Evolutionary conservation across 2,888 invertebrate species (phyloP), one percentile per base, ranked within the genome.

Genomic region (Azorinus chamasolen): DNA sequence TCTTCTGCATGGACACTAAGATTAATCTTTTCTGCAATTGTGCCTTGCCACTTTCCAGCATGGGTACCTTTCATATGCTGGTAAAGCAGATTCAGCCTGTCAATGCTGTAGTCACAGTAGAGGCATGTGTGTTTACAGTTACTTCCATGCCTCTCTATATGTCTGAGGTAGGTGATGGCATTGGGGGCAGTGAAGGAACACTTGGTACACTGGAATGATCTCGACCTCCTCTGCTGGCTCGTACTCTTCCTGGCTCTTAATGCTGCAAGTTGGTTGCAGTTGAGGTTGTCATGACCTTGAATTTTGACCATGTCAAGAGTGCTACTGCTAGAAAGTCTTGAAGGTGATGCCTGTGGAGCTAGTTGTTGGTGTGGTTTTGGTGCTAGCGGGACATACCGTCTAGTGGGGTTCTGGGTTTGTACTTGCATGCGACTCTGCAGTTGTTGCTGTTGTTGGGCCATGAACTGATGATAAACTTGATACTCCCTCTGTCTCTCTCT

Each of bases 51-150:
- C 62, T 86, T 78, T 54, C 82, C 79, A 0, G 84, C 83, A 63
- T 89, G 89, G 1, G 88, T 87, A 45, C 87, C 88, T 54, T 88
- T 89, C 90, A 91, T 90, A 81, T 91, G 91, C 70, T 90, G 89
- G 51, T 89, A 88, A 0, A 91, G 83, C 5, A 90, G 85, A 63
- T 89, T 86, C 63, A 89, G 83, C 27, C 89, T 79, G 58, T 91
- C 89, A 25, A 90, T 88, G 63, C 91, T 91, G 84, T 91, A 92
- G 73, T 91, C 90, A 81, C 92, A 91, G 74, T 86, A 88, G 51
- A 85, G 80, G 66, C 91, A 91, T 6, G 86, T 89, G 53, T 89
- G 89, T n/a, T 85, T 83, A 63, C 88, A 83, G 59, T 88, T 88
- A 64, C 88, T 88, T n/a, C 88, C 89, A 81, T 90, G 90, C 24